Conservation (phyloP, 2,888 invertebrate species). For the Podotricha telesiphe region DNA sequence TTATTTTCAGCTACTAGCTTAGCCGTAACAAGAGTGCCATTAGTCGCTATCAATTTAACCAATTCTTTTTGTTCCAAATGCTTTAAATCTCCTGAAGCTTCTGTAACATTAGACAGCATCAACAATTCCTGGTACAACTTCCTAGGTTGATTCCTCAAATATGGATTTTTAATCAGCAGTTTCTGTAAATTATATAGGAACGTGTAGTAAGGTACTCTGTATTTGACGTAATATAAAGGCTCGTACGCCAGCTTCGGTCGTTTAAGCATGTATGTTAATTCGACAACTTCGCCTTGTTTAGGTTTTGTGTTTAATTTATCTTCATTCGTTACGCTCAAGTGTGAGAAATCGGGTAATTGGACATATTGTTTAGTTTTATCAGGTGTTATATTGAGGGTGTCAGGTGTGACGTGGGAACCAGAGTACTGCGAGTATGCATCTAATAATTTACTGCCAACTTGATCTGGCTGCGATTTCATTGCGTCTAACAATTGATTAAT, state of each 20-base stretch:
- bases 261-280: constrained; percentile 65
- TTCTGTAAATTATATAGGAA: constrained; percentile 54
- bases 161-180: constrained; percentile 51
- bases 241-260: constrained; percentile 57
- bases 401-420: constrained; percentile 17
- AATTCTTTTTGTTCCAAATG: constrained; percentile 55
- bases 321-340: constrained; percentile 52
- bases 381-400: constrained; percentile 26
- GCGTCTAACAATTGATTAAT: not conserved
- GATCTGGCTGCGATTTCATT: not conserved
- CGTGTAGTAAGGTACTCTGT: constrained; percentile 58
- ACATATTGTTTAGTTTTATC: constrained; percentile 37
- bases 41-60: constrained; percentile 52
- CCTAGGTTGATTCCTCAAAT: constrained; percentile 51
- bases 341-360: constrained; percentile 49
- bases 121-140: constrained; percentile 57
- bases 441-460: not conserved
- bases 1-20: constrained; percentile 50
- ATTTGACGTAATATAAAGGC: constrained; percentile 66
- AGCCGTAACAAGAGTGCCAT: constrained; percentile 60
- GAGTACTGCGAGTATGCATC: constrained; percentile 1
- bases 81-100: constrained; percentile 57
- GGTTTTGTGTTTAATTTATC: constrained; percentile 52
- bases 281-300: constrained; percentile 55
- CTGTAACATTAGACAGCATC: constrained; percentile 27